These are phyloP conservation scores for Labroides dimidiatus DNA, from an alignment of 2,797 vertebrate genomes.

Conservation along the genomic window DNA sequence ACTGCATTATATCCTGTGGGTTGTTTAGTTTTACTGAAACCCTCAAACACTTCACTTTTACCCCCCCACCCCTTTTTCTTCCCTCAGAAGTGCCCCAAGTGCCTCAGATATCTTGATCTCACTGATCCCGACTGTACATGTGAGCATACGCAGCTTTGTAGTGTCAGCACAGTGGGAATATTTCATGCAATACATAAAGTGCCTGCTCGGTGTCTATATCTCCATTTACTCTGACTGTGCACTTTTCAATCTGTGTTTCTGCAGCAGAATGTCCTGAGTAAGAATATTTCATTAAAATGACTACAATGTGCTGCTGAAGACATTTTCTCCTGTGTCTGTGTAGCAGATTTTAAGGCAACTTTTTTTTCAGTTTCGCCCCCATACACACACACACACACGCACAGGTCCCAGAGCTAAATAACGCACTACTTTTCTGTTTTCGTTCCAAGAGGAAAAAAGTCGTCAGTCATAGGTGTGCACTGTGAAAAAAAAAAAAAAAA, in stretches of 20 bases:
- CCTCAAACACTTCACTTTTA: slow-evolving; percentile 45
- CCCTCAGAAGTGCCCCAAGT: slow-evolving; percentile 35
- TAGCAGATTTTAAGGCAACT: slow-evolving; percentile 57
- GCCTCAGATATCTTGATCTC: slow-evolving; percentile 24
- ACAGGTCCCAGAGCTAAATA: slow-evolving; percentile 55
- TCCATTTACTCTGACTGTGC: slow-evolving; percentile 28
- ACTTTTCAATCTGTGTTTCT: slow-evolving; percentile 17
- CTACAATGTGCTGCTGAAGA: slow-evolving; percentile 50
- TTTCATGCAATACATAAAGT: slow-evolving; percentile 8
- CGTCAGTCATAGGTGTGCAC: slow-evolving; percentile 49
- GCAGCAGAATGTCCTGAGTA: slow-evolving; percentile 18
- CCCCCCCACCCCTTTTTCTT: background rate
- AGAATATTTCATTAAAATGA: slow-evolving; percentile 20
- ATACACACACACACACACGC: slow-evolving; percentile 1
- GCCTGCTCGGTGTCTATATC: slow-evolving; percentile 21
- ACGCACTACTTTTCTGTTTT: slow-evolving; percentile 43
- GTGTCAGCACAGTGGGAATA: background rate
- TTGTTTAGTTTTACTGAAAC: slow-evolving; percentile 59
- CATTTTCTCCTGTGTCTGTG: slow-evolving; percentile 61
- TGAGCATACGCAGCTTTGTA: slow-evolving; percentile 11
- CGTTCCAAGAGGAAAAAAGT: slow-evolving; percentile 17
- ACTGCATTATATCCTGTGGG: slow-evolving; percentile 60
- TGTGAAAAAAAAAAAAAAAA: slow-evolving; percentile 41
- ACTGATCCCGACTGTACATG: slow-evolving; percentile 23
- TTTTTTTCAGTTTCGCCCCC: slow-evolving; percentile 25